Evolutionary conservation across 2,797 vertebrate species (phyloP).

Genomic region (Hirundo rustica): DNA sequence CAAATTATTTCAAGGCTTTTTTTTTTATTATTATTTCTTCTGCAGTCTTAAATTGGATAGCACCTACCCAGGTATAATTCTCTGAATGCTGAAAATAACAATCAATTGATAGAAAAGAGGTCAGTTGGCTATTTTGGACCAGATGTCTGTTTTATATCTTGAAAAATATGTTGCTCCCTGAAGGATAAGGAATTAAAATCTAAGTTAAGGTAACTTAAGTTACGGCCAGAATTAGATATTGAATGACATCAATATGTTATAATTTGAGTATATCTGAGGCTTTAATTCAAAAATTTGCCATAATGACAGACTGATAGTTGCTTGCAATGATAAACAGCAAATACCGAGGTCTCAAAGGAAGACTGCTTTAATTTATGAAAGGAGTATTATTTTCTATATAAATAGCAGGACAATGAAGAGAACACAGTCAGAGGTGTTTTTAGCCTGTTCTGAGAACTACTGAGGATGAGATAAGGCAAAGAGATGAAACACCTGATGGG

Average conservation of each 20-base stretch:
- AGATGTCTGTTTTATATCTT: neutral
- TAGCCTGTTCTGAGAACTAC: neutral
- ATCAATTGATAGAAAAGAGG: neutral
- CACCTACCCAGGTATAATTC: neutral
- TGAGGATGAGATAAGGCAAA: neutral
- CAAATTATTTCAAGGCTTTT: neutral
- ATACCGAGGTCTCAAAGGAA: neutral
- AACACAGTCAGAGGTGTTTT: fast-evolving
- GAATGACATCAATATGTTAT: neutral
- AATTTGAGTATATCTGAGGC: neutral
- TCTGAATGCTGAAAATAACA: neutral
- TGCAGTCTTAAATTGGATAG: neutral
- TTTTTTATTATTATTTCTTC: neutral
- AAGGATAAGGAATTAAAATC: neutral
- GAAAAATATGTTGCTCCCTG: neutral
- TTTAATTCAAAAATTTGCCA: neutral
- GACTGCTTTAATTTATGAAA: neutral
- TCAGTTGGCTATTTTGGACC: neutral
- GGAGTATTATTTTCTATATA: neutral
- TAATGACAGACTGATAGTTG: neutral
- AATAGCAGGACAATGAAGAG: neutral
- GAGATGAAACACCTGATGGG: neutral
- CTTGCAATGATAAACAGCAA: neutral
- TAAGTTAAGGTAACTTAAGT: neutral
- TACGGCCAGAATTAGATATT: neutral